A percentile compares a stretch with the other conserved stretches of the same genome.
Conservation (phyloP, 2,888 invertebrate species). For the Nasonia oneida region DNA sequence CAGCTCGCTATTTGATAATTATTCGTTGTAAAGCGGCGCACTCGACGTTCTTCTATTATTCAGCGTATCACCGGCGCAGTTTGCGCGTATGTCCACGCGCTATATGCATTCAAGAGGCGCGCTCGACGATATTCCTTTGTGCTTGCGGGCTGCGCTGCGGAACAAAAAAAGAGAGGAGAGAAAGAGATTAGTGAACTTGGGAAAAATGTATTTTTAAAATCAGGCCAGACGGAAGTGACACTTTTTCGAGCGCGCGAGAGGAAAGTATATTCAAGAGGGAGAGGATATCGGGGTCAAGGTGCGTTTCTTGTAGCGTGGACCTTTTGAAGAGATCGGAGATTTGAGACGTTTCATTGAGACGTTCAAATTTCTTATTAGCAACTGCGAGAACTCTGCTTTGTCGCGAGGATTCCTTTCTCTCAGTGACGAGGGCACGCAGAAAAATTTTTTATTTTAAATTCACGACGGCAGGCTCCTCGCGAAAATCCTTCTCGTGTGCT, state of each 20-base stretch:
- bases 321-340: neutral
- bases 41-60: neutral
- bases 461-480: too few species aligned
- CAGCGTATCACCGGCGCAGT: neutral
- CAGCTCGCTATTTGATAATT: neutral
- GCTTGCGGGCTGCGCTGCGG: neutral
- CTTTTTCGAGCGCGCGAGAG: neutral
- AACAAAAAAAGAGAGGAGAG: constrained; percentile 3
- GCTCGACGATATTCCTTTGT: constrained; percentile 61
- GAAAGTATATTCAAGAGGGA: neutral
- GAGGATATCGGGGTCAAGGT: constrained; percentile 39
- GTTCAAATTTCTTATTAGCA: too few species aligned
- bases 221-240: constrained; percentile 35
- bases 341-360: neutral
- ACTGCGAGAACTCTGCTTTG: too few species aligned
- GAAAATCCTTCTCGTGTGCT: too few species aligned
- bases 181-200: constrained; percentile 46
- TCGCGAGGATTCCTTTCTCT: too few species aligned
- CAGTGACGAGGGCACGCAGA: too few species aligned
- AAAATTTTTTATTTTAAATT: too few species aligned
- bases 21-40: neutral
- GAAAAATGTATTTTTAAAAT: constrained; percentile 51
- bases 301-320: neutral
- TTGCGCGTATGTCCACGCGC: neutral
- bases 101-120: neutral